Evolutionary conservation across 2,113 vertebrate species (phyloP).

Genomic region (Odocoileus hemionus): DNA sequence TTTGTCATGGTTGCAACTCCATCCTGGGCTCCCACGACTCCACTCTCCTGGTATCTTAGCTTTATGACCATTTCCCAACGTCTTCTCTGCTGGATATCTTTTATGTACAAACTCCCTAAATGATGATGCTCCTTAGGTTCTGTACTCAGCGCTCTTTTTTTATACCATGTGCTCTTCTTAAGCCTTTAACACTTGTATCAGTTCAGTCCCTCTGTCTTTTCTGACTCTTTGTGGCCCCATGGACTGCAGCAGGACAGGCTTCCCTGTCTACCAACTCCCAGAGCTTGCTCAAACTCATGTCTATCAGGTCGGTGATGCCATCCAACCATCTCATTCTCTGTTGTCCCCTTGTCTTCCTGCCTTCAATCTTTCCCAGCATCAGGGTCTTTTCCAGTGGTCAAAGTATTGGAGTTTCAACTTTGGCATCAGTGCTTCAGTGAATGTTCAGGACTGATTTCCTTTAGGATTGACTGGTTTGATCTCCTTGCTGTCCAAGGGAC

Average conservation of each 20-base stretch:
- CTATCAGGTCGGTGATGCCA: neutral
- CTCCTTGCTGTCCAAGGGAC: neutral
- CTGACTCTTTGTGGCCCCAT: neutral
- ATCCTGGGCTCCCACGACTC: neutral
- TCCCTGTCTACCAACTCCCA: neutral
- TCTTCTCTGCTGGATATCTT: conserved; percentile 4
- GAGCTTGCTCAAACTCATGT: neutral
- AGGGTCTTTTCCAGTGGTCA: neutral
- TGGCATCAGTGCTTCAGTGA: neutral
- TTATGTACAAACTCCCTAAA: neutral
- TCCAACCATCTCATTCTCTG: neutral
- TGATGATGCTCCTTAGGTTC: neutral
- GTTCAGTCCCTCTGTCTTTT: neutral
- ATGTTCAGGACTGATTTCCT: neutral
- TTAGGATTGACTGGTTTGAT: neutral
- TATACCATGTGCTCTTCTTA: neutral
- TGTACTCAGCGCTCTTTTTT: neutral
- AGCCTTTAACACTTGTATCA: neutral
- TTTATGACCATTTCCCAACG: neutral
- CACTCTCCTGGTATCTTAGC: neutral
- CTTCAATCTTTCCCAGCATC: neutral
- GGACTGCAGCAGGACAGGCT: neutral
- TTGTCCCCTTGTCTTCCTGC: neutral
- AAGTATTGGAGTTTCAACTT: neutral
- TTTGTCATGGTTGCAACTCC: neutral